Base-by-base conservation (phyloP, 1,140 invertebrate species). In the Bradysia coprophila region DNA sequence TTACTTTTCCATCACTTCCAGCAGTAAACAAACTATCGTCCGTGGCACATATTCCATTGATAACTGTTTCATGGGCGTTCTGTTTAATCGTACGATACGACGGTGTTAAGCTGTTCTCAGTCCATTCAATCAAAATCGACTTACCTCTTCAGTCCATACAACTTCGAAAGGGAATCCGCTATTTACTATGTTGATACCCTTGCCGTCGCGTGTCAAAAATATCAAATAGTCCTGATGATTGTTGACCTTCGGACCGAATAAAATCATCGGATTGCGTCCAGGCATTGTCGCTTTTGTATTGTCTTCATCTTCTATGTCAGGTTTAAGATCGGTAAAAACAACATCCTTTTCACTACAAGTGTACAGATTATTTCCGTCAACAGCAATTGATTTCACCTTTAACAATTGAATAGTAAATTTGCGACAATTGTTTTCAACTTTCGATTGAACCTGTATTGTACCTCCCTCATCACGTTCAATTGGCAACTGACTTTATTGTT, bases 401-500 rank as follows among this genome's bases (percentile, higher is more conserved):
- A n/a, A n/a, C n/a, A n/a, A n/a, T n/a, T n/a, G n/a, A n/a, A n/a
- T n/a, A n/a, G n/a, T n/a, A n/a, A n/a, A n/a, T n/a, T n/a, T n/a
- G n/a, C n/a, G n/a, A n/a, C n/a, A n/a, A n/a, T n/a, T n/a, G n/a
- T n/a, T n/a, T n/a, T n/a, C n/a, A n/a, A n/a, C n/a, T n/a, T n/a
- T n/a, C n/a, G n/a, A n/a, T n/a, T n/a, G n/a, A n/a, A n/a, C n/a
- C n/a, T n/a, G n/a, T n/a, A n/a, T n/a, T n/a, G n/a, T n/a, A n/a
- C 57, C 24, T 60, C 56, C 42, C 60, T 57, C 8, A 60, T 54
- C 22, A 61, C 24, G 44, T 53, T 60, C 43, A 55, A 60, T 43
- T 59, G 59, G 13, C 57, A 57, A 21, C 54, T 43, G 47, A 61
- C 56, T 23, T 55, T 54, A 42, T 58, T 54, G 39, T 61, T 53